Evolutionary conservation across 2,888 invertebrate genomes (phyloP), one percentile per base, ranked within the genome.

Genomic region (Eupithecia dodoneata): DNA sequence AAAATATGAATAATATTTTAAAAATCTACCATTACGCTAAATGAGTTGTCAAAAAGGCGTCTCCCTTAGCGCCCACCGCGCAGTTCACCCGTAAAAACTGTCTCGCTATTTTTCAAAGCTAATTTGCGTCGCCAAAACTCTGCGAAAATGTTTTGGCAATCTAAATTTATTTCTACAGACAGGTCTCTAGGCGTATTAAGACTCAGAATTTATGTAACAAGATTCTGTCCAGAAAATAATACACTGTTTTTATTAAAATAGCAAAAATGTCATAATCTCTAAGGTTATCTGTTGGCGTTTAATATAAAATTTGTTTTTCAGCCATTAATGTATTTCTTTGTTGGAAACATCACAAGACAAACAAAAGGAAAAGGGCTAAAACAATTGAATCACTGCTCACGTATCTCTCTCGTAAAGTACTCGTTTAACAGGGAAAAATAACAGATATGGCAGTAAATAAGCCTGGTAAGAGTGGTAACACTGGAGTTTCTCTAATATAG

Each of bases 391-490:
- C 76, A 73, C 81, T 67, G 74, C 65, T 74, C 81, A 82, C 82
- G 81, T 80, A 77, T 77, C 77, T 74, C 74, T 81, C 77, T 73
- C 75, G 78, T 80, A 79, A 79, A 79, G 80, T 77, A 80, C 81
- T 80, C 79, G 76, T 82, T 82, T 82, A 81, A 81, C 79, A 81
- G 75, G 76, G 72, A 80, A 84, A 86, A 84, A 84, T 81, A 84
- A 82, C 84, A 84, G 85, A 85, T 84, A 82, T 83, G 81, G 80
- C 81, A 85, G 84, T 84, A 85, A 85, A 85, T 83, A 86, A 83
- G 80, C 75, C 81, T 13, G 2, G 42, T 72, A 71, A 52, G 67
- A 69, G 63, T 73, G 67, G 6, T 59, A 67, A 71, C 41, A 63
- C 73, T 41, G 74, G 77, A 73, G 18, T 10, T 70, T 18, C 15